Base-by-base conservation (phyloP, 2,113 vertebrate species). In the Leucoraja erinaceus region DNA sequence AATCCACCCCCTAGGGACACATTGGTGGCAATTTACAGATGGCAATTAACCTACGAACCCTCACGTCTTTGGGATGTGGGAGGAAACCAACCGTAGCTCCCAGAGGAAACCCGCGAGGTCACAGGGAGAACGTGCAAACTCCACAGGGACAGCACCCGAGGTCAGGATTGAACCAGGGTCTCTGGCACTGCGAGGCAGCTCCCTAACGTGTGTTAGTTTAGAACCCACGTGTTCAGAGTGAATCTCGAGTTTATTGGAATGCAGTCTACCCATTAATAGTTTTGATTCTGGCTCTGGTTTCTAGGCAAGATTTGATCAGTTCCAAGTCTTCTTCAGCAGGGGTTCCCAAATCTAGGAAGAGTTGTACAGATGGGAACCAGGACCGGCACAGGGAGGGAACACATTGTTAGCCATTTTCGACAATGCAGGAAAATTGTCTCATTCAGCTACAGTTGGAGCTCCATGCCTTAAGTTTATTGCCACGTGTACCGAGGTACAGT, bases 221-320 rank as follows among this genome's bases (percentile, higher is more conserved):
- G 54, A 28, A 59, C 25, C 54, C 8, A 56, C 9, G 54, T 10
- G 4, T 25, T 59, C 70, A 56, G 20, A 56, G 74, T 31, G 76
- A 1, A 9, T 25, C 18, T 77, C 9, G 5, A 68, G 47, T 70
- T 31, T 68, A 10, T 0, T 0, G 75, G 77, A 54, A 54, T 3
- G 92, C 16, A 31, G 54, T 70, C 56, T 93, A 47, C 54, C 10
- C 81, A 61, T 22, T 54, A 88, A 63, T 66, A 33, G n/a, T n/a
- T 3, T 61, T 93, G 11, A 74, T 0, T 9, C 59, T 93, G 8
- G 94, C 10, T 93, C 93, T 94, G 0, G 93, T 0, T 94, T 93
- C 10, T 68, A 98, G 97, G 95, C 96, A 96, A 94, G 78, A 97
- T 12, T 97, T 96, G 74, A 93, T 94, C 10, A 93, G 95, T 90